Evolutionary conservation across 92 coral and sea anemone genomes (phyloP).

Genomic region (Zoanthus solanderi): DNA sequence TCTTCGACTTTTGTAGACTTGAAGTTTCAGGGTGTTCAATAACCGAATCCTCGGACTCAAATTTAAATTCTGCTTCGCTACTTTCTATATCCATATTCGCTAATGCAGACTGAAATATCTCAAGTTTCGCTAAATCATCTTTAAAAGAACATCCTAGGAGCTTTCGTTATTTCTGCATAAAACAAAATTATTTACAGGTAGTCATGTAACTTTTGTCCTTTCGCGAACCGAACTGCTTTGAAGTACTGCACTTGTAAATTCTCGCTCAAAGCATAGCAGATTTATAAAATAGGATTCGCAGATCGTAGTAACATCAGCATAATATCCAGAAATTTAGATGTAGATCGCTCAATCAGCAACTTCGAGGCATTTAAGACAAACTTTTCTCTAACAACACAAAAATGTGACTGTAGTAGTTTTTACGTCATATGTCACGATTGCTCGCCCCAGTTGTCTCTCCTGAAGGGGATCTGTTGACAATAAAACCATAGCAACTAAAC

Average conservation of each 20-base stretch:
- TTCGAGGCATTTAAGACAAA: conserved; percentile 20
- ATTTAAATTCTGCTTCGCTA: neutral
- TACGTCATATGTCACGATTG: conserved; percentile 47
- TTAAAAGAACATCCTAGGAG: neutral
- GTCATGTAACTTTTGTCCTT: conserved; percentile 2
- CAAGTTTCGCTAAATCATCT: neutral
- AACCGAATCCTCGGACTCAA: neutral
- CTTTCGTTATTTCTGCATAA: neutral
- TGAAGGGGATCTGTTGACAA: conserved; percentile 9
- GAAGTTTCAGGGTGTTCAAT: neutral
- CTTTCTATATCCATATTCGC: neutral
- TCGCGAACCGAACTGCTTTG: neutral
- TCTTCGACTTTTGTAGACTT: neutral
- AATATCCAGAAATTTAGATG: neutral
- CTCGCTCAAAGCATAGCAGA: neutral
- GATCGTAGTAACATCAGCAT: neutral
- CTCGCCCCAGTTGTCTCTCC: conserved; percentile 5
- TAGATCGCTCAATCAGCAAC: neutral
- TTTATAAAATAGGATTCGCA: neutral
- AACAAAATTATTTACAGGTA: too few species aligned
- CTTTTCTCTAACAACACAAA: conserved; percentile 36
- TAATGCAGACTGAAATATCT: neutral
- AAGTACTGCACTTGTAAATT: neutral
- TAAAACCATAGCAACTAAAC: conserved; percentile 40
- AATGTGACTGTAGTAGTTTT: conserved; percentile 27